A percentile compares a stretch with the other conserved stretches of the same genome.
Evolutionary conservation across 2,888 invertebrate species (phyloP).

Genomic region (Trisateles emortualis): DNA sequence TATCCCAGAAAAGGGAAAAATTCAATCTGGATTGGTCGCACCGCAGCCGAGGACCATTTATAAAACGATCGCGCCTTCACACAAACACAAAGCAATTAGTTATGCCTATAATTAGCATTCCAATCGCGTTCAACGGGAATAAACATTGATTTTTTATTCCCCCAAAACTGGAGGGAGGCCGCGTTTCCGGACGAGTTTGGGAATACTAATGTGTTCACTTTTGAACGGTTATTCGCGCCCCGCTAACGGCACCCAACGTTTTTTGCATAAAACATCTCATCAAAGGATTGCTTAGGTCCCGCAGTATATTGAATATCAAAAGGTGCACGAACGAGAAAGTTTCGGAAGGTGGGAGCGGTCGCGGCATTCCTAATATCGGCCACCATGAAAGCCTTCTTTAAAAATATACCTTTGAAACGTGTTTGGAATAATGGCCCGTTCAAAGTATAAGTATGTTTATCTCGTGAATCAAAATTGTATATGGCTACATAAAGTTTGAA

Average conservation of each 20-base stretch:
- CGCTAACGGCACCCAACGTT: conserved; percentile 82
- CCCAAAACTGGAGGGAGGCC: conserved; percentile 78
- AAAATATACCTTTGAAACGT: conserved; percentile 84
- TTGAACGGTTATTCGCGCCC: conserved; percentile 85
- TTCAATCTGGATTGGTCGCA: conserved; percentile 54
- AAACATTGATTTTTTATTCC: conserved; percentile 87
- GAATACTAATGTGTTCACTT: conserved; percentile 86
- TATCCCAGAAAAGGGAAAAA: conserved; percentile 51
- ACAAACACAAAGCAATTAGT: conserved; percentile 82
- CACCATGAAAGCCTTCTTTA: conserved; percentile 82
- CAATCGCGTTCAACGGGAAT: conserved; percentile 79
- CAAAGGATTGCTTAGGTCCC: conserved; percentile 85
- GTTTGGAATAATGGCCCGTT: conserved; percentile 75
- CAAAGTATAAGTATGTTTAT: conserved; percentile 47
- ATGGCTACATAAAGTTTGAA: conserved; percentile 33
- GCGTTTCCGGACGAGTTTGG: conserved; percentile 68
- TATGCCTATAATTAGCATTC: conserved; percentile 82
- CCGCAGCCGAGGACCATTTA: conserved; percentile 55
- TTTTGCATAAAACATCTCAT: conserved; percentile 88
- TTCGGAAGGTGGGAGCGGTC: conserved; percentile 70
- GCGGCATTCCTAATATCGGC: conserved; percentile 78
- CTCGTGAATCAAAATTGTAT: conserved; percentile 55
- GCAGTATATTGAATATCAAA: conserved; percentile 86
- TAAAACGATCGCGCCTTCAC: conserved; percentile 67
- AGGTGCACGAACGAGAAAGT: conserved; percentile 81